These are phyloP conservation scores for Echinops telfairi DNA, from an alignment of 2,113 vertebrate genomes.

Conservation along the genomic window DNA sequence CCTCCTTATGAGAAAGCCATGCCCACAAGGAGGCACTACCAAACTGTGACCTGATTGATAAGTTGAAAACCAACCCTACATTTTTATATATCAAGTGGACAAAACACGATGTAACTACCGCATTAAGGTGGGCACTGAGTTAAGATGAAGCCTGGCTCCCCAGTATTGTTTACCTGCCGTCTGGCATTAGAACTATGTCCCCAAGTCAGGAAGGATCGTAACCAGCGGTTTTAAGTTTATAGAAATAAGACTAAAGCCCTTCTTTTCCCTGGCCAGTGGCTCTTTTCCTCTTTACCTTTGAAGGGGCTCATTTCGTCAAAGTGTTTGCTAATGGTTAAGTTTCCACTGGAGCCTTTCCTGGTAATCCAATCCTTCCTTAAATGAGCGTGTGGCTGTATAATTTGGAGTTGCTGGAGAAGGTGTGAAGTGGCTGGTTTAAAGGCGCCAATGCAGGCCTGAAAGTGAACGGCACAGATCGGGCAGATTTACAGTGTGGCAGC, in stretches of 20 bases:
- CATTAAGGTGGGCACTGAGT: not conserved
- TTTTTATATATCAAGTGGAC: too few species aligned
- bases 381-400: not conserved
- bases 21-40: too few species aligned
- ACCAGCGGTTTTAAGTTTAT: not conserved
- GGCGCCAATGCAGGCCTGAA: not conserved
- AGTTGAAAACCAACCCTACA: too few species aligned
- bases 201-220: not conserved
- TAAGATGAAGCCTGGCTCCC: not conserved
- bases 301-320: slow-evolving; percentile 30
- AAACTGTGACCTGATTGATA: too few species aligned
- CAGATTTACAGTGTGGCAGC: not conserved
- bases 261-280: not conserved
- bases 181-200: too few species aligned
- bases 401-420: not conserved
- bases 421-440: not conserved
- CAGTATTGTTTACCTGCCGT: not conserved
- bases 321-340: slow-evolving; percentile 27
- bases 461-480: not conserved
- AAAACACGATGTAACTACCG: too few species aligned
- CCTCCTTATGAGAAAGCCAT: too few species aligned
- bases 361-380: not conserved
- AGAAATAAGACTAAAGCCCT: not conserved
- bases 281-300: not conserved
- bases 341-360: not conserved